Percentiles rank a stretch among this genome's conserved stretches.
Conservation (phyloP, 2,797 vertebrate genomes). For the Eurystomus glaucurus region DNA sequence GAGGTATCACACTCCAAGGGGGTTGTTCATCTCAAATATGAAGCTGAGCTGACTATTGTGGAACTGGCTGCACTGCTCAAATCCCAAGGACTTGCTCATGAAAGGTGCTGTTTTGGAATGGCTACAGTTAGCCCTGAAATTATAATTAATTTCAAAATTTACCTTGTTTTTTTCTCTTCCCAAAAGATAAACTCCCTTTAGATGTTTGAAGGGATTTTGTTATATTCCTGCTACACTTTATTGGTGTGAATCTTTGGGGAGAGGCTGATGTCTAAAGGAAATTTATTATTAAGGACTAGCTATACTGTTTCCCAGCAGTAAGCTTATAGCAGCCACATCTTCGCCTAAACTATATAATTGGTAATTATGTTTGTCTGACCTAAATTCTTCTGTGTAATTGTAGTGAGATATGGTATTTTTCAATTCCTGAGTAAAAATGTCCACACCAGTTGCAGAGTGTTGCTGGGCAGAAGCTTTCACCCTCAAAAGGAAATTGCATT, state of each 20-base stretch:
- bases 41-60: neutral
- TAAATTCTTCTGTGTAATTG: constrained; percentile 62
- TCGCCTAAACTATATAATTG: constrained; percentile 45
- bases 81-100: neutral
- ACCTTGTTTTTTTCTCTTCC: neutral
- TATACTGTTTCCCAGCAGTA: constrained; percentile 53
- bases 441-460: constrained; percentile 20
- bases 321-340: constrained; percentile 63
- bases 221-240: constrained; percentile 46
- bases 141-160: constrained; percentile 33
- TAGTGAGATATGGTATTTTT: constrained; percentile 54
- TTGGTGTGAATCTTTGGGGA: constrained; percentile 63
- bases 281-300: constrained; percentile 64
- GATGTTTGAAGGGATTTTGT: constrained; percentile 12
- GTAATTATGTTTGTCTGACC: constrained; percentile 74
- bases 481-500: constrained; percentile 28
- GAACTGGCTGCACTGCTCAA: neutral
- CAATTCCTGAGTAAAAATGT: constrained; percentile 47
- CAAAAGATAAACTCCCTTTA: constrained; percentile 37
- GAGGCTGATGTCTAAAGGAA: constrained; percentile 59
- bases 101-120: constrained; percentile 5
- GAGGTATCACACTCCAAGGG: neutral
- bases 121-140: constrained; percentile 33
- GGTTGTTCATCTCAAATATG: neutral
- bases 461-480: constrained; percentile 52